These are phyloP conservation scores for Blennius ocellaris DNA, from an alignment of 2,113 vertebrate genomes.

Conservation along the genomic window DNA sequence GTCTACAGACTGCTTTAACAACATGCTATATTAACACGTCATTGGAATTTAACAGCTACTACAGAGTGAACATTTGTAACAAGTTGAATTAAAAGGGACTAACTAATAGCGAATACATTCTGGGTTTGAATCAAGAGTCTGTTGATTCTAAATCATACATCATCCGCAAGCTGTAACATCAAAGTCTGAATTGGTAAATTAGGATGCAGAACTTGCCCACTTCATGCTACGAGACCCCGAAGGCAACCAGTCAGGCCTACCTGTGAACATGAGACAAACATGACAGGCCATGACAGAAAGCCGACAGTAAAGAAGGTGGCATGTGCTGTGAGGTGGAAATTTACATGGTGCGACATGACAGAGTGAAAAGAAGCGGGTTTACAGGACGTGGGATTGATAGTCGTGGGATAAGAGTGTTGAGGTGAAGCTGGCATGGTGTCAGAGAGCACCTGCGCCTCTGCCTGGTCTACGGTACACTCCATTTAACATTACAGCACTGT, in stretches of 20 bases:
- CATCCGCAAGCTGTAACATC: too few relatives aligned
- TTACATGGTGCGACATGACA: slow-evolving; percentile 45
- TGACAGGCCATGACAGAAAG: slow-evolving; percentile 1
- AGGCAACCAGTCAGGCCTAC: background rate
- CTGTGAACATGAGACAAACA: slow-evolving; percentile 8
- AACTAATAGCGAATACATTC: too few relatives aligned
- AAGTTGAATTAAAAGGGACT: too few relatives aligned
- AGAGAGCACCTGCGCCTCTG: slow-evolving; percentile 61
- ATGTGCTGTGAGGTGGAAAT: slow-evolving; percentile 50
- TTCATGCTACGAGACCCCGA: background rate
- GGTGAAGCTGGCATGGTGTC: slow-evolving; percentile 52
- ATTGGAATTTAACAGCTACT: too few relatives aligned
- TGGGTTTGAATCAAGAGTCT: too few relatives aligned
- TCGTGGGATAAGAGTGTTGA: slow-evolving; percentile 35
- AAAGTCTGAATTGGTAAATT: background rate
- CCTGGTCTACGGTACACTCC: slow-evolving; percentile 61
- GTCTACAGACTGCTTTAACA: too few relatives aligned
- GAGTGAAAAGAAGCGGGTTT: slow-evolving; percentile 45
- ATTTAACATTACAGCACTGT: slow-evolving; percentile 70
- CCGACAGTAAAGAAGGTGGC: slow-evolving; percentile 42
- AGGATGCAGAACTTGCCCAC: background rate
- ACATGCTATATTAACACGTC: too few relatives aligned
- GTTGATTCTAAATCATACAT: too few relatives aligned
- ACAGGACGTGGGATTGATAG: slow-evolving; percentile 25
- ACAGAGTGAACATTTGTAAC: too few relatives aligned